Percentiles rank a stretch among this genome's conserved stretches.
Evolutionary conservation across 2,888 invertebrate species (phyloP).

Genomic region (Proisotoma minuta): DNA sequence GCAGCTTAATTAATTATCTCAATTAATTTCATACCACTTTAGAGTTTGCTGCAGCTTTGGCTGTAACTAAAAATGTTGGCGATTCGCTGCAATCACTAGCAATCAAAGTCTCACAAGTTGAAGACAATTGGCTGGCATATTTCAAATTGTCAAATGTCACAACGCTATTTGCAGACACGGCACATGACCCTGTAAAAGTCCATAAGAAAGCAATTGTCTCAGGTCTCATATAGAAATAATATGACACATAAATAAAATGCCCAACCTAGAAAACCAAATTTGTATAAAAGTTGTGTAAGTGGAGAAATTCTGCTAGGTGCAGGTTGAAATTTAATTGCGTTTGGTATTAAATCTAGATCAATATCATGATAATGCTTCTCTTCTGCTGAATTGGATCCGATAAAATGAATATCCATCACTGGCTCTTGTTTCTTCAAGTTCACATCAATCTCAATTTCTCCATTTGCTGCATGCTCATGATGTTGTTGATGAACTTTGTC

Average conservation of each 20-base stretch:
- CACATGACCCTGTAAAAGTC: slow-evolving; percentile 32
- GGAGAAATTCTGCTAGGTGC: slow-evolving; percentile 37
- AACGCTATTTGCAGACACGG: slow-evolving; percentile 29
- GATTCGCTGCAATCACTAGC: slow-evolving; percentile 42
- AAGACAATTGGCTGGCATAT: slow-evolving; percentile 25
- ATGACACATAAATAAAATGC: not conserved
- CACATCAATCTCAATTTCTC: slow-evolving; percentile 34
- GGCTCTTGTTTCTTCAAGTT: slow-evolving; percentile 32
- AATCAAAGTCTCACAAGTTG: slow-evolving; percentile 39
- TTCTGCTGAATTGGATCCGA: slow-evolving; percentile 14
- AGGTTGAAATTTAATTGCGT: slow-evolving; percentile 28
- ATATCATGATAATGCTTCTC: slow-evolving; percentile 39
- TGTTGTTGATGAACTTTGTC: slow-evolving; percentile 10
- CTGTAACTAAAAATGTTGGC: slow-evolving; percentile 39
- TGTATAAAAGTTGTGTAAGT: slow-evolving; percentile 19
- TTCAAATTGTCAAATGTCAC: slow-evolving; percentile 37
- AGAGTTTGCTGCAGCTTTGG: slow-evolving; percentile 14
- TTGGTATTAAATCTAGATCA: slow-evolving; percentile 39
- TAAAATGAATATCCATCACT: slow-evolving; percentile 34
- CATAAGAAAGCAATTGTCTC: not conserved
- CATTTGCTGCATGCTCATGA: not conserved
- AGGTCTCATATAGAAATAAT: too few species aligned
- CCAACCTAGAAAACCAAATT: slow-evolving; percentile 34
- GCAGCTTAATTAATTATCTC: not conserved
- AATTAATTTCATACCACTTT: slow-evolving; percentile 17